These are phyloP conservation scores for Macropis europaea DNA, from an alignment of 2,888 invertebrate species.

Conservation along the genomic window DNA sequence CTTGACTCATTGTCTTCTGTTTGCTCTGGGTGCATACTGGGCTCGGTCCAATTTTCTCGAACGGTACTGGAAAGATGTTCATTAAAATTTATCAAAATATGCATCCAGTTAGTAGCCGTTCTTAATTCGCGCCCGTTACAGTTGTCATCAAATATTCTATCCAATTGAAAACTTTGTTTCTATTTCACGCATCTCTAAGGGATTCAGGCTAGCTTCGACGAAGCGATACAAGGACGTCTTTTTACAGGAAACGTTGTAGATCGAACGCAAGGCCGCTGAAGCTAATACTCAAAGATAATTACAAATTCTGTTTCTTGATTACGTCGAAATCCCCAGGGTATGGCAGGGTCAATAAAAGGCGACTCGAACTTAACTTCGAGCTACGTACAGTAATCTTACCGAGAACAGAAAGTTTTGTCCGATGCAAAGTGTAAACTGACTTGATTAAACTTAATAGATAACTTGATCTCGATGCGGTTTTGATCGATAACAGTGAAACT, in stretches of 20 bases:
- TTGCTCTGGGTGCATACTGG: constrained; percentile 74
- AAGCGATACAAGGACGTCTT: not conserved
- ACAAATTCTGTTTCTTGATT: constrained; percentile 76
- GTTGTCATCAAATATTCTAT: constrained; percentile 32
- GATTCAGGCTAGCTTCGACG: not conserved
- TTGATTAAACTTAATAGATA: not conserved
- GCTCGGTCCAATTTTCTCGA: constrained; percentile 73
- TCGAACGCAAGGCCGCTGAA: constrained; percentile 6
- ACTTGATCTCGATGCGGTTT: not conserved
- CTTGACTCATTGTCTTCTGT: constrained; percentile 77
- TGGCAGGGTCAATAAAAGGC: constrained; percentile 72
- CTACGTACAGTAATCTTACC: constrained; percentile 52
- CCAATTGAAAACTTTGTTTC: constrained; percentile 15
- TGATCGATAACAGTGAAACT: not conserved
- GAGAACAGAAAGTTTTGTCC: constrained; percentile 69
- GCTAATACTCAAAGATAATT: constrained; percentile 67
- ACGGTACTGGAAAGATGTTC: constrained; percentile 53
- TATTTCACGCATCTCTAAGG: not conserved
- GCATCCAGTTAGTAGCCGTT: constrained; percentile 25
- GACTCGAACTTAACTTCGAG: constrained; percentile 60
- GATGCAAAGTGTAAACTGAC: not conserved
- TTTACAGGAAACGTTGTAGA: not conserved
- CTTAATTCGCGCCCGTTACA: constrained; percentile 20
- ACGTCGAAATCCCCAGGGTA: constrained; percentile 68
- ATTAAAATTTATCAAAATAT: constrained; percentile 73